Conservation (phyloP, 2,888 invertebrate species). For the Aphodius granarius region DNA sequence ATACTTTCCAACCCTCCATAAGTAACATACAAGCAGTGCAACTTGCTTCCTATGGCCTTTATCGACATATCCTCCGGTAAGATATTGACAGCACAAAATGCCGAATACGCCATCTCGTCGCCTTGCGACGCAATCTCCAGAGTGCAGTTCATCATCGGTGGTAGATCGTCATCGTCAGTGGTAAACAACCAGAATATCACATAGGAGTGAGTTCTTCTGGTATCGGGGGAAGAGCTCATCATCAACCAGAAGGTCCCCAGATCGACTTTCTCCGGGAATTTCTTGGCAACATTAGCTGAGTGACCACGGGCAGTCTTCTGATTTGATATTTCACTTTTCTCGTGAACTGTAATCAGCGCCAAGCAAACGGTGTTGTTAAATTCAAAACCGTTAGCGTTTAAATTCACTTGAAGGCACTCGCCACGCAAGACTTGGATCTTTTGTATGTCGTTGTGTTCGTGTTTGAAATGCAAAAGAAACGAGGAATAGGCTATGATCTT, state of each 20-base stretch:
- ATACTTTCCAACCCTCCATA: conserved; percentile 43
- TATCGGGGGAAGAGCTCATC: conserved; percentile 44
- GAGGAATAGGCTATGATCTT: conserved; percentile 47
- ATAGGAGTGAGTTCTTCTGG: conserved; percentile 37
- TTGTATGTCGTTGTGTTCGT: conserved; percentile 46
- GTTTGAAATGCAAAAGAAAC: conserved; percentile 47
- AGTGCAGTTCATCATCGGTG: conserved; percentile 41
- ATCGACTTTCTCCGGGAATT: conserved; percentile 42
- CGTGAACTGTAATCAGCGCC: conserved; percentile 46
- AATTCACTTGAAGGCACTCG: conserved; percentile 16
- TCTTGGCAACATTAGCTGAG: conserved; percentile 41
- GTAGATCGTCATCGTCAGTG: conserved; percentile 37
- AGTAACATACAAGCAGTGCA: conserved; percentile 45
- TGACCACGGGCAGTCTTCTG: conserved; percentile 35
- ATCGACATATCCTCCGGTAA: conserved; percentile 40
- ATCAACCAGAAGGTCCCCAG: conserved; percentile 50
- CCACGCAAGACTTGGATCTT: conserved; percentile 39
- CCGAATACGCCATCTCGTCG: conserved; percentile 43
- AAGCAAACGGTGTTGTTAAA: conserved; percentile 37
- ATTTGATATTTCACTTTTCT: conserved; percentile 40
- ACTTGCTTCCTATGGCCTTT: conserved; percentile 37
- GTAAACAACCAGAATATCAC: conserved; percentile 48
- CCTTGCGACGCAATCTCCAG: conserved; percentile 46
- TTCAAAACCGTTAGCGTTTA: conserved; percentile 18
- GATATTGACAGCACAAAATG: conserved; percentile 43